Evolutionary conservation across 2,113 vertebrate genomes (phyloP), one percentile per base, ranked within the genome.

Genomic region (Emydocephalus ijimae): DNA sequence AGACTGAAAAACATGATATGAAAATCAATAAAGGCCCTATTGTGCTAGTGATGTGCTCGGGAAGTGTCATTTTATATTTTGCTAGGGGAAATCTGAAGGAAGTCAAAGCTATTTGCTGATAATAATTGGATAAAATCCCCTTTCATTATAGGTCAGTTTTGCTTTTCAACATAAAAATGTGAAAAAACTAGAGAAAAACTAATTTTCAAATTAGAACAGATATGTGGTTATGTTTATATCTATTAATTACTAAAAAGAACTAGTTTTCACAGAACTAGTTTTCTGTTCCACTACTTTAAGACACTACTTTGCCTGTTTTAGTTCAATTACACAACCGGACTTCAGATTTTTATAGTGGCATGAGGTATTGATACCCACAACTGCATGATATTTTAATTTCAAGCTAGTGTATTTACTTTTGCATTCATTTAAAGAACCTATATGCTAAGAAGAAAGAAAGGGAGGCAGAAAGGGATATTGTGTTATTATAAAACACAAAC

Each of bases 61-160:
- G 97, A 98, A 98, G 97, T 98, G 97, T 98, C 97, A 97, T 97
- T 97, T 98, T 97, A 95, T 97, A 97, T 97, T 95, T 98, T 96
- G 94, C 96, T 96, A 96, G 97, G 56, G 93, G 95, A 97, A 97
- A 96, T 95, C 96, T 95, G 96, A 95, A 96, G 97, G 96, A 98
- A 97, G 97, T 96, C 97, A 97, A 97, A 98, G 92, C 96, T 97
- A 94, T 98, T 98, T 96, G 93, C 96, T 97, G 96, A 95, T 94
- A 97, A 96, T 97, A 97, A 97, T 97, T 97, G 96, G 94, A 97
- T 96, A 96, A 97, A 61, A 94, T 97, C 93, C 94, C 97, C 94
- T 97, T 97, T 98, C 94, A 97, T 97, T 96, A 94, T 90, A 96
- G 95, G 93, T 96, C 88, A 97, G 18, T 96, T 96, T 96, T 95